Evolutionary conservation across 2,797 vertebrate genomes (phyloP).

Genomic region (Gobio occitaniae): DNA sequence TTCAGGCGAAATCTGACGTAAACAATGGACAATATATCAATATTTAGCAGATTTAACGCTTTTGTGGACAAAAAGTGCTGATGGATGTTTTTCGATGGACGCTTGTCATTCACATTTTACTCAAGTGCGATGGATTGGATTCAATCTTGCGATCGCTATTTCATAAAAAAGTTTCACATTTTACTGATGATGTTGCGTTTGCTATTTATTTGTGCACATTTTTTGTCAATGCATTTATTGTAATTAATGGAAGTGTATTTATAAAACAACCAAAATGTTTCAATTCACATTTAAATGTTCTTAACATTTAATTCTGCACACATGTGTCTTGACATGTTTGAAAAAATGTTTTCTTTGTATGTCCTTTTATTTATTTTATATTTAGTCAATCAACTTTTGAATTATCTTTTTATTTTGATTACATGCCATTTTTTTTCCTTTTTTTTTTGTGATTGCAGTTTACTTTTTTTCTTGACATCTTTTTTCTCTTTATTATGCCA

Average conservation of each 20-base stretch:
- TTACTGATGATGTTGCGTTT: background rate
- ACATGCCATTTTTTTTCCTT: background rate
- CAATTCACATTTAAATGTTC: background rate
- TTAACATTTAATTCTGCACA: background rate
- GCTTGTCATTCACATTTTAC: too few relatives aligned
- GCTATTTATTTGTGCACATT: background rate
- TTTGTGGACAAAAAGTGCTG: too few relatives aligned
- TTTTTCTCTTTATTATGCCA: background rate
- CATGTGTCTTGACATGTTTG: background rate
- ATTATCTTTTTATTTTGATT: background rate
- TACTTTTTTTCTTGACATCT: background rate
- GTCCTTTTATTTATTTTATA: background rate
- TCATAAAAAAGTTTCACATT: too few relatives aligned
- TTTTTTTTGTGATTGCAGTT: background rate
- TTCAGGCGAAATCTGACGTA: too few relatives aligned
- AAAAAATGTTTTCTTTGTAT: background rate
- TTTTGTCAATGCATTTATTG: background rate
- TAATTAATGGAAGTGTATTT: background rate
- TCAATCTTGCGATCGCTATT: too few relatives aligned
- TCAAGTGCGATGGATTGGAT: too few relatives aligned
- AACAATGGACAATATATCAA: too few relatives aligned
- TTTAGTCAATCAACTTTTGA: background rate
- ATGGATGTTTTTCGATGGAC: too few relatives aligned
- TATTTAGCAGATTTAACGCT: too few relatives aligned
- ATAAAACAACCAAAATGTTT: background rate